Conservation (phyloP, 2,888 invertebrate genomes). For the Micoletzkya japonica region DNA sequence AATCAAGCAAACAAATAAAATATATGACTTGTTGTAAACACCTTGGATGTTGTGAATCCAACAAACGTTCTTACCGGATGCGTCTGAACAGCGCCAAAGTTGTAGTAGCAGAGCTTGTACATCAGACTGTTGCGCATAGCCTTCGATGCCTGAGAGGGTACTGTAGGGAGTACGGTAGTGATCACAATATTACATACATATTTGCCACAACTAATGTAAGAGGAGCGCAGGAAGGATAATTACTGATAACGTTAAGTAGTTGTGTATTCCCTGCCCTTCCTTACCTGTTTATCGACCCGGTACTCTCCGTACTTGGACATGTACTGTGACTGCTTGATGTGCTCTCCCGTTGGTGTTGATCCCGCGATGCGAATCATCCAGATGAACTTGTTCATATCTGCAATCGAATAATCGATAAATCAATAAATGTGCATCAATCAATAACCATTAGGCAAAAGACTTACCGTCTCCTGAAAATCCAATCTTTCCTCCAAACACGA, state of each 20-base stretch:
- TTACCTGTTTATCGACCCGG: constrained; percentile 79
- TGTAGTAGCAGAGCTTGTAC: constrained; percentile 99
- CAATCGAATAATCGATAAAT: constrained; percentile 30
- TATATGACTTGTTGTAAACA: too few species aligned
- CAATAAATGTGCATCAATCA: not conserved
- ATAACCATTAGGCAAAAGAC: not conserved
- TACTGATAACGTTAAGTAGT: too few species aligned
- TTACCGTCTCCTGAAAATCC: constrained; percentile 95
- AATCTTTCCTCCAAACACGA: constrained; percentile 96
- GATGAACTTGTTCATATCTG: constrained; percentile 96
- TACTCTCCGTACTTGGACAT: constrained; percentile 88
- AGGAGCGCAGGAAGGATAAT: too few species aligned
- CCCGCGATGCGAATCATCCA: constrained; percentile 99
- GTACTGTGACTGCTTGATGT: constrained; percentile 88
- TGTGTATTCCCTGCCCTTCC: too few species aligned
- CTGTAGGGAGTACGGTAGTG: constrained; percentile 25
- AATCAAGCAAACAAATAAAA: not conserved
- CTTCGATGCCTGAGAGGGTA: constrained; percentile 69
- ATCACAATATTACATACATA: too few species aligned
- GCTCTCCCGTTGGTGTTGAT: constrained; percentile 88
- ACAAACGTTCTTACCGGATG: constrained; percentile 11
- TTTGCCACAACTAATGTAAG: too few species aligned
- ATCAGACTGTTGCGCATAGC: constrained; percentile 92
- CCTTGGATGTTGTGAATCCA: too few species aligned
- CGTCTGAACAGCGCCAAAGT: constrained; percentile 68